Base-by-base conservation (phyloP, 2,797 vertebrate species). In the Karalla daura region DNA sequence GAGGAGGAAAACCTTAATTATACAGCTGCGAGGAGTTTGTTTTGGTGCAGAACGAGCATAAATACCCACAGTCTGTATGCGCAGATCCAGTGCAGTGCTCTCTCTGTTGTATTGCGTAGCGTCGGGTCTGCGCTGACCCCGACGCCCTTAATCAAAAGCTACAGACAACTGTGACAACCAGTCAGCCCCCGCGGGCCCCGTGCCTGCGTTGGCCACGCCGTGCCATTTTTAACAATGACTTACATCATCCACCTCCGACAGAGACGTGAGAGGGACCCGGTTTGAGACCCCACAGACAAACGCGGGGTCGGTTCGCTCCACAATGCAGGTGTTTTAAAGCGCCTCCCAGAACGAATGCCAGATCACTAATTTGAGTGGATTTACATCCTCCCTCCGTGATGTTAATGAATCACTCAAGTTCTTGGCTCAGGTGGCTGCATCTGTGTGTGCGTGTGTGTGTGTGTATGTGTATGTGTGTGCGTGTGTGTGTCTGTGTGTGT, bases 391-490 rank as follows among this genome's bases (percentile, higher is more conserved):
- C 32, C 20, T 36, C 49, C 58, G 13, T 59, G 28, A 67, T 60
- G 68, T 65, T 65, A 78, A 72, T 74, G 51, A 86, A 80, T 83
- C 76, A 75, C 46, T 44, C 27, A 18, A 30, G 52, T 33, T 75
- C 28, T 77, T 70, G 67, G 72, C 73, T 84, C 61, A 61, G 70
- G 55, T 81, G 53, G 23, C 36, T 58, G 33, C 51, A 10, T 63
- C 6, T 35, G 17, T 47, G 11, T 46, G 23, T 28, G 56, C 39
- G 33, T 49, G 49, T 36, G 36, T 36, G 53, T 44, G 54, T 52
- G 56, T 28, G 40, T 18, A 14, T 35, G 54, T 35, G 21, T 51
- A 54, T 33, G 43, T 39, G 63, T 25, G 27, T 45, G 51, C 46
- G 55, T 25, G 39, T 17, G 18, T 37, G 53, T 33, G 20, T 50